These are phyloP conservation scores for Bursaphelenchus mucronatus DNA, from an alignment of 1,140 invertebrate species.

Conservation along the genomic window DNA sequence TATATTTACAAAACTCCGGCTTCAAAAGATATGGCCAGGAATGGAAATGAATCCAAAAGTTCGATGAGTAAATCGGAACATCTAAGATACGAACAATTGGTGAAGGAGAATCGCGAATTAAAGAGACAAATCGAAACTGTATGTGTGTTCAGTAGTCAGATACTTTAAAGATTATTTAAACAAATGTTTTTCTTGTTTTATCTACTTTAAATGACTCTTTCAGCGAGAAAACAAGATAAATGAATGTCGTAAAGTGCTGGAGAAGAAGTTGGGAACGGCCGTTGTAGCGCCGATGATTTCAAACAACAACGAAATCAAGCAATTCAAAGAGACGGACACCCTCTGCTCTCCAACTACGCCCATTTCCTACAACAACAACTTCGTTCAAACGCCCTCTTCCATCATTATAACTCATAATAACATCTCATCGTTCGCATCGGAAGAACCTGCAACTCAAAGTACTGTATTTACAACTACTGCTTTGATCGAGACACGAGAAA, in stretches of 20 bases:
- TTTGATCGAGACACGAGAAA: constrained; percentile 42
- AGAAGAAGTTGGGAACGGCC: constrained; percentile 26
- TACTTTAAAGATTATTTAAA: not conserved
- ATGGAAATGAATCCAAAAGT: constrained; percentile 37
- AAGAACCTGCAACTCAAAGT: constrained; percentile 28
- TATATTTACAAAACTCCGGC: constrained; percentile 49
- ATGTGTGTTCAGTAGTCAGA: constrained; percentile 42
- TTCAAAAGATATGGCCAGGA: constrained; percentile 69
- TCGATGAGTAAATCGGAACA: constrained; percentile 68
- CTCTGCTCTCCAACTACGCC: constrained; percentile 1
- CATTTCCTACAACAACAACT: constrained; percentile 9
- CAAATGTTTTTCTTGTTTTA: too few relatives aligned
- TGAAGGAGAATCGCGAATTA: constrained; percentile 89
- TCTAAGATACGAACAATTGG: constrained; percentile 84
- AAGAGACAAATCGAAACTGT: constrained; percentile 88
- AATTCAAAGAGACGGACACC: constrained; percentile 14
- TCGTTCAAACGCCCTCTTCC: constrained; percentile 5
- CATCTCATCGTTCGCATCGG: constrained; percentile 26
- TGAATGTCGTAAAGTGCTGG: constrained; percentile 46
- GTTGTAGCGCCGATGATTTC: constrained; percentile 8
- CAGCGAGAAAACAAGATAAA: constrained; percentile 52
- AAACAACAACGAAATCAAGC: constrained; percentile 11
- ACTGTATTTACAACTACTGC: constrained; percentile 52
- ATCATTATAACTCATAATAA: constrained; percentile 24
- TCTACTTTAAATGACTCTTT: constrained; percentile 1